Base-by-base conservation (phyloP, 1,140 invertebrate species). In the Drosophila insularis region DNA sequence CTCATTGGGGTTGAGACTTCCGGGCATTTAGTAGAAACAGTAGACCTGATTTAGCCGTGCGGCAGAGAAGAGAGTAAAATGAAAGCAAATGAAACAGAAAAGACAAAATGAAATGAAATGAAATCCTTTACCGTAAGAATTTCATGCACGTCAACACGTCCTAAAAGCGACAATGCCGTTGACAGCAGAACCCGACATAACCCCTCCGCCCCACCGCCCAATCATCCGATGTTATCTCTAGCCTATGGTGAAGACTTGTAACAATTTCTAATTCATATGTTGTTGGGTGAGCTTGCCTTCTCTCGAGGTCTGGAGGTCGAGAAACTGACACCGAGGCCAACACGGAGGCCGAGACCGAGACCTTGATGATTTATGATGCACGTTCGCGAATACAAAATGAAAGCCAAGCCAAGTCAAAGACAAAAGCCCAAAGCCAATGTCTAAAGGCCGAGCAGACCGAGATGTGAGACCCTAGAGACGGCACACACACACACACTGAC, bases 181-280 rank as follows among this genome's bases (percentile, higher is more conserved):
- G 81, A 86, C 81, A 86, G 82, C 50, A 55, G 39, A 27, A 56
- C 64, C 19, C 32, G 31, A 43, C 56, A 55, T 10, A 37, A 1
- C 14, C 23, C 58, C 5, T 13, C 27, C 54, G n/a, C 4, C 31
- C 1, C 19, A n/a, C 14, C 19, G 11, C 14, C 17, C 53, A 31
- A 23, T 40, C n/a, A 11, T 35, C 40, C 7, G 10, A 4, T 53
- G 2, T 21, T 8, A 61, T n/a, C 31, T 31, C 35, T 27, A 8
- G 59, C 2, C 27, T 23, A 21, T 27, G 21, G 23, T 35, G 59
- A 46, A 53, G 68, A 46, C 75, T 79, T 79, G 79, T 72, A 86
- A 74, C 82, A 89, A 89, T 82, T 89, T 89, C 82, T 87, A 89
- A 87, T 87, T 87, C 82, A 87, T 87, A 87, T 87, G 84, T 87